Evolutionary conservation across 1,140 invertebrate genomes (phyloP), one percentile per base, ranked within the genome.

Genomic region (Pogonomyrmex barbatus): DNA sequence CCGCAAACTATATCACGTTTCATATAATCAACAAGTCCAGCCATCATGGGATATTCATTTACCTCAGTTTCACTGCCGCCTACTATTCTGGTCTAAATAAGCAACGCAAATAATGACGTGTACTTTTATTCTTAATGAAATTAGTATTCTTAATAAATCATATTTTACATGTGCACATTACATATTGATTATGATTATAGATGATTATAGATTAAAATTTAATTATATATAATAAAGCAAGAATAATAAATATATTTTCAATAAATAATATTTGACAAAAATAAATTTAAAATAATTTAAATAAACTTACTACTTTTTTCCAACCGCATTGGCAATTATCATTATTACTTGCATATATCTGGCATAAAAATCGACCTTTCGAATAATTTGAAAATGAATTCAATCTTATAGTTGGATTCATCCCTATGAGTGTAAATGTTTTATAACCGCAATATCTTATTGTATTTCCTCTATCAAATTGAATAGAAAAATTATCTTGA

Each of bases 1-100:
- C 97, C 97, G 89, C 97, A 98, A 86, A 24, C 24, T 95, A 96
- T 0, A 96, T 85, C 0, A 76, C 14, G 6, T 65, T 86, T 71
- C 0, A 73, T 63, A 14, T 90, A 52, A 85, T 96, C 95, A 0
- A 96, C 91, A 0, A 97, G 24, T 3, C 93, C 96, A 0, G 93
- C 96, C 96, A 97, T 97, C 95, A 96, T 96, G 0, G 96, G 96
- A 93, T 93, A 97, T 92, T 97, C 97, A 88, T 97, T 96, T 0
- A 96, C 92, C 1, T 91, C 94, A 0, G 97, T 96, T 76, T 96
- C 93, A 0, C 83, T 54, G 2, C 97, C 97, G 1, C 96, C 96
- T 2, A 97, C 96, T 78, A 97, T 97, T 81, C 95, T 95, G 0
- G 92, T 94, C 96, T 97, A 85, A 91, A n/a, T 65, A 60, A 73